Evolutionary conservation across 2,888 invertebrate species (phyloP).

Genomic region (Leptopilina myrica): DNA sequence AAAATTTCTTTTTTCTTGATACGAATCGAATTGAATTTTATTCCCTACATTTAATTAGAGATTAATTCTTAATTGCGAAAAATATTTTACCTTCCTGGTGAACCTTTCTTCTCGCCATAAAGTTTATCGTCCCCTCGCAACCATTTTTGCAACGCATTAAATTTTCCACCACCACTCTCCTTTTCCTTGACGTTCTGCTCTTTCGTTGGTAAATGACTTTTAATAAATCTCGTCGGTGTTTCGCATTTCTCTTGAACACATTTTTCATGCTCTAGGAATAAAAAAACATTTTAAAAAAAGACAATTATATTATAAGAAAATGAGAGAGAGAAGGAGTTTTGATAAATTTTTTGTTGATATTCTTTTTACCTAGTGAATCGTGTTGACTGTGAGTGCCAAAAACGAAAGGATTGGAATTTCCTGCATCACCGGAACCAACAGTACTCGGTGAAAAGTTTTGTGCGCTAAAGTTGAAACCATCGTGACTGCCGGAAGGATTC

Average conservation of each 20-base stretch:
- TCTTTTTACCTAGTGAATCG: conserved; percentile 64
- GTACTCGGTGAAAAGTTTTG: conserved; percentile 65
- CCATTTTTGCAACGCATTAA: conserved; percentile 80
- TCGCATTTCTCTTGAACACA: conserved; percentile 67
- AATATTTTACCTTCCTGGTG: conserved; percentile 69
- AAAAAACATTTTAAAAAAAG: neutral
- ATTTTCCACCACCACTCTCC: conserved; percentile 72
- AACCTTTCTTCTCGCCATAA: conserved; percentile 69
- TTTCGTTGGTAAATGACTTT: conserved; percentile 63
- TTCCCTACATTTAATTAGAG: too few relatives aligned
- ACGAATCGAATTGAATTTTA: too few relatives aligned
- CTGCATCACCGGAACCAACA: conserved; percentile 62
- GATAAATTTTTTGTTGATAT: too few relatives aligned
- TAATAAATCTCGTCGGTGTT: conserved; percentile 67
- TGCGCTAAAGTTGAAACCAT: conserved; percentile 68
- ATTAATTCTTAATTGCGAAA: neutral
- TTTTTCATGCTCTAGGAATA: conserved; percentile 64
- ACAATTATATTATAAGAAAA: too few relatives aligned
- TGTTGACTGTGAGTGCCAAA: conserved; percentile 74
- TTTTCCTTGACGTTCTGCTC: conserved; percentile 68
- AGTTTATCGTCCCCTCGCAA: conserved; percentile 78
- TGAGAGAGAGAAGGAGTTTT: too few relatives aligned
- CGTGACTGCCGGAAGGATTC: conserved; percentile 62
- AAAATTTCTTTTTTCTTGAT: too few relatives aligned
- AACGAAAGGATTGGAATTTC: conserved; percentile 75